Percentiles rank a stretch among this genome's conserved stretches.
These are phyloP conservation scores for Thera obeliscata DNA, from an alignment of 2,888 invertebrate genomes.

Conservation along the genomic window DNA sequence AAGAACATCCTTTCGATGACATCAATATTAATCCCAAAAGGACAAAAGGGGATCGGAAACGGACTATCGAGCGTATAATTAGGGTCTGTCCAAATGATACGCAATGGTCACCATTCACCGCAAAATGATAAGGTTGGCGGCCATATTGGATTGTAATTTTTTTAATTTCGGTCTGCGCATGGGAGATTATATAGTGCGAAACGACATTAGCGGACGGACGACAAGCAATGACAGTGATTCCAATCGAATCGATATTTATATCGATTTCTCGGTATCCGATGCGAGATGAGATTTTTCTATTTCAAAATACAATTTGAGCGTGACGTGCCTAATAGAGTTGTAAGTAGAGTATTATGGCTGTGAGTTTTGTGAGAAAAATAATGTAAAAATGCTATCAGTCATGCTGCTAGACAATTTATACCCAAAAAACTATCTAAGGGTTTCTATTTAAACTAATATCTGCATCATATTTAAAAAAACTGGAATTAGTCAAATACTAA, in stretches of 20 bases:
- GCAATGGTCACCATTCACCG: conserved; percentile 61
- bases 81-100: conserved; percentile 49
- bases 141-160: conserved; percentile 72
- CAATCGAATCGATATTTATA: conserved; percentile 57
- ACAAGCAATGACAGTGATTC: conserved; percentile 67
- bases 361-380: no score
- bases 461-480: no score
- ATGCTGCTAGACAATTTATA: no score
- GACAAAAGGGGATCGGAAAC: conserved; percentile 63
- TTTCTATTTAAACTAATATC: no score
- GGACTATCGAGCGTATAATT: conserved; percentile 61
- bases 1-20: conserved; percentile 26
- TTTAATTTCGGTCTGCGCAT: conserved; percentile 70
- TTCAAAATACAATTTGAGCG: conserved; percentile 13
- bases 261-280: conserved; percentile 52
- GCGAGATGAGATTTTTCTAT: conserved; percentile 33
- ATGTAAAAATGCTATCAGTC: no score
- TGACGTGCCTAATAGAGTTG: neutral
- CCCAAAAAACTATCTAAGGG: no score
- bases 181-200: conserved; percentile 78
- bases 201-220: conserved; percentile 63
- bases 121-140: conserved; percentile 77
- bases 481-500: no score
- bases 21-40: conserved; percentile 43
- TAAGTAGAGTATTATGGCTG: neutral